These are phyloP conservation scores for Lepus europaeus DNA, from an alignment of 2,113 vertebrate species.

Conservation along the genomic window DNA sequence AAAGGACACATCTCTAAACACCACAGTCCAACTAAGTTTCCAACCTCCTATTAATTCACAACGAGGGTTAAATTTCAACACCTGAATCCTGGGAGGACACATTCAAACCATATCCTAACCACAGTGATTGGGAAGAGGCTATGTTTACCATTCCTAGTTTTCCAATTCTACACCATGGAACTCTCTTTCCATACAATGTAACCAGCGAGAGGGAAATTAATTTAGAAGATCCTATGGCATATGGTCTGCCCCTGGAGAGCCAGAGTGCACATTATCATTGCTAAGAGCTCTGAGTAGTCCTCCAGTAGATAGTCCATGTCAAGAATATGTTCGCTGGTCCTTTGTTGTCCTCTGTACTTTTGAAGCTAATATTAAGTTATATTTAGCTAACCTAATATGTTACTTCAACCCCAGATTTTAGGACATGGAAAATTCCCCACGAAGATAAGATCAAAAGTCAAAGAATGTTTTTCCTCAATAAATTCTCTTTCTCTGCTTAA, in stretches of 20 bases:
- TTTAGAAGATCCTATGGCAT: not conserved
- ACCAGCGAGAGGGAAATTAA: not conserved
- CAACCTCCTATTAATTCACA: no score
- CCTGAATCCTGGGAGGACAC: no score
- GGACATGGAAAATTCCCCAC: conserved; percentile 11
- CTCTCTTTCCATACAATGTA: not conserved
- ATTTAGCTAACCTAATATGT: not conserved
- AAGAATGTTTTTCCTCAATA: not conserved
- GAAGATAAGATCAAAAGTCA: conserved; percentile 59
- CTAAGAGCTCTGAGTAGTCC: not conserved
- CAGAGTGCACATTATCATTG: not conserved
- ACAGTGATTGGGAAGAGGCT: not conserved
- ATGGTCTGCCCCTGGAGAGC: not conserved
- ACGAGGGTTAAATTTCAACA: no score
- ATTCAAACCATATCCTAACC: no score
- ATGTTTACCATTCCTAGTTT: not conserved
- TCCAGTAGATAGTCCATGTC: not conserved
- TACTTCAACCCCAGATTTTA: not conserved
- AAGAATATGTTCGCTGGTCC: not conserved
- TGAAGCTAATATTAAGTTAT: not conserved
- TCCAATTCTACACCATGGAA: not conserved
- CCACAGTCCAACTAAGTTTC: no score
- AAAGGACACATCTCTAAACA: no score
- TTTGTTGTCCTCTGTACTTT: not conserved
- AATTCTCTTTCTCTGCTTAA: not conserved